Conservation (phyloP, 2,797 vertebrate genomes). For the Clamator glandarius region DNA sequence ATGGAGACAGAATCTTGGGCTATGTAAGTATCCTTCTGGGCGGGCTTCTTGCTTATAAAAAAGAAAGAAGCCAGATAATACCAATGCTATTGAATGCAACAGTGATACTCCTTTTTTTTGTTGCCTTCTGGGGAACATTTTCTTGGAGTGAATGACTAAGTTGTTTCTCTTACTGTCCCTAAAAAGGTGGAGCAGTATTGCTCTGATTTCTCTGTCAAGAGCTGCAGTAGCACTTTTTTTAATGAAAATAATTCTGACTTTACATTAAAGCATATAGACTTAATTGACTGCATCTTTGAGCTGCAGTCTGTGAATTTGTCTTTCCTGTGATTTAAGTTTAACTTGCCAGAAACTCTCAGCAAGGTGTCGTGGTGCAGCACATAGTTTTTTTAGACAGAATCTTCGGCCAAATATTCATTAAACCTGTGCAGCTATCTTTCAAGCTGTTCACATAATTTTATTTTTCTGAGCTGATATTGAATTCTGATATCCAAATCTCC, state of each 20-base stretch:
- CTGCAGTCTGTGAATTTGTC: neutral
- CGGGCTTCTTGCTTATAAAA: neutral
- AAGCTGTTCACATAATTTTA: neutral
- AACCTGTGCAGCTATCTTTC: neutral
- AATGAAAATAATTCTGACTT: neutral
- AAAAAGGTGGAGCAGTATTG: neutral
- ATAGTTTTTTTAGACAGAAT: neutral
- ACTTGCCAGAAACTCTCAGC: neutral
- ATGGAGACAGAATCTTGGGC: neutral
- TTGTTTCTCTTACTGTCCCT: neutral
- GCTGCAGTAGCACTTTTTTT: neutral
- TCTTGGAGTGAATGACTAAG: neutral
- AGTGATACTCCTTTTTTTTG: neutral
- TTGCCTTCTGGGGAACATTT: neutral
- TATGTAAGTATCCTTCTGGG: neutral
- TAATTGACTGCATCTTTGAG: neutral
- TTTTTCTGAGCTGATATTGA: neutral
- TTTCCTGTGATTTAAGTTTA: slow-evolving; percentile 23
- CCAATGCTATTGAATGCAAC: neutral
- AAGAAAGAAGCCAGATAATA: neutral
- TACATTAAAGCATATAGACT: neutral
- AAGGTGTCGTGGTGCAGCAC: neutral
- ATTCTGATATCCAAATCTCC: neutral
- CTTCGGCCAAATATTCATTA: slow-evolving; percentile 23
- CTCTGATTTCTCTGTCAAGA: neutral